phyloP scores from a whole-genome alignment of 2,888 invertebrate genomes.

The Criorhina ranunculi region DNA sequence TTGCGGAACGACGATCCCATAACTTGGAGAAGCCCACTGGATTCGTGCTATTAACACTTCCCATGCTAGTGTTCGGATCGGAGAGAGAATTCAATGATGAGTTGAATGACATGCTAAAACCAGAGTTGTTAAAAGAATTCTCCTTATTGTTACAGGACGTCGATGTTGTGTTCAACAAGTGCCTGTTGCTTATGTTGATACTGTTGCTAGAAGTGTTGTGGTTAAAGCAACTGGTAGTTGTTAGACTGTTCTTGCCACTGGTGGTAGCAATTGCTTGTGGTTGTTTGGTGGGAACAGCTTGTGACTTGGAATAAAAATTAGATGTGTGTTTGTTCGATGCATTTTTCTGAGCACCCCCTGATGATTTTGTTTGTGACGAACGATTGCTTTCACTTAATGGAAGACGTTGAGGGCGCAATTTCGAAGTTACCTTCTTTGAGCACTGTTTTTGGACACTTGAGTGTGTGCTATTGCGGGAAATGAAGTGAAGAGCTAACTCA shows the following conservation, averaged over 20 bases:
- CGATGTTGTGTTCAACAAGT: constrained; percentile 79
- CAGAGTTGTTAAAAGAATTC: constrained; percentile 78
- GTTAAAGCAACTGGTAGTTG: constrained; percentile 58
- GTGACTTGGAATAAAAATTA: constrained; percentile 52
- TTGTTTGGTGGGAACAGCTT: constrained; percentile 50
- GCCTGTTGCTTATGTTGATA: constrained; percentile 74
- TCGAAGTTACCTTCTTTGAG: constrained; percentile 49
- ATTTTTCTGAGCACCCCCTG: constrained; percentile 17
- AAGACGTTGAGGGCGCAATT: constrained; percentile 50
- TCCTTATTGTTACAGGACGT: constrained; percentile 81
- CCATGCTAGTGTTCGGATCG: constrained; percentile 80
- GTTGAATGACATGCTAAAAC: constrained; percentile 77
- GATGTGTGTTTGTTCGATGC: constrained; percentile 38
- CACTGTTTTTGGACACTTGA: constrained; percentile 24
- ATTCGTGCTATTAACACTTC: constrained; percentile 62
- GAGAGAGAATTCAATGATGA: constrained; percentile 79
- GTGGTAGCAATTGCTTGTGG: constrained; percentile 32
- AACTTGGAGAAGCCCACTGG: constrained; percentile 78
- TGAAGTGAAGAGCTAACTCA: constrained; percentile 76
- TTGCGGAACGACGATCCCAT: constrained; percentile 81
- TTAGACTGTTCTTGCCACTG: constrained; percentile 43
- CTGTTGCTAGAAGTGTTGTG: constrained; percentile 78
- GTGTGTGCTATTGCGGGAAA: constrained; percentile 31
- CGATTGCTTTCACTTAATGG: constrained; percentile 64
- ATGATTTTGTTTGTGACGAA: constrained; percentile 21